These are phyloP conservation scores for Autographa gamma DNA, from an alignment of 2,888 invertebrate species.

Conservation along the genomic window DNA sequence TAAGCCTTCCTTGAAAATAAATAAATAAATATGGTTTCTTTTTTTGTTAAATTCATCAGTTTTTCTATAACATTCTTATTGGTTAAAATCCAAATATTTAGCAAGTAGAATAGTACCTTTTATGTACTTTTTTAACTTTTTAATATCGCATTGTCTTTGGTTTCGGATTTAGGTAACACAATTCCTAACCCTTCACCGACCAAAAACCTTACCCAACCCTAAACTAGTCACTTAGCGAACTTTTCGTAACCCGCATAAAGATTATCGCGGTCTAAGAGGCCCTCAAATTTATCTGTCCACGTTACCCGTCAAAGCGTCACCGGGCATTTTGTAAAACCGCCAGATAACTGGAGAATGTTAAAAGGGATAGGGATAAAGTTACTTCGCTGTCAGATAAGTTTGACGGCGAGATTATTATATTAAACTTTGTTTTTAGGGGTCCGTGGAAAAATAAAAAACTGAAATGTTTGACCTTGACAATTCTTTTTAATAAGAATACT, in stretches of 20 bases:
- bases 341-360: conserved; percentile 50
- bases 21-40: no score
- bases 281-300: conserved; percentile 46
- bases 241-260: conserved; percentile 50
- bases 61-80: no score
- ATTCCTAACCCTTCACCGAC: not conserved
- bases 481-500: no score
- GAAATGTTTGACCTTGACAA: not conserved
- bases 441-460: not conserved
- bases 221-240: conserved; percentile 31
- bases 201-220: conserved; percentile 10
- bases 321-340: conserved; percentile 47
- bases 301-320: conserved; percentile 40
- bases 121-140: no score
- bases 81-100: no score
- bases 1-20: no score
- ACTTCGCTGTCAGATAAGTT: conserved; percentile 31
- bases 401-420: conserved; percentile 43
- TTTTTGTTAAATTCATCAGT: no score
- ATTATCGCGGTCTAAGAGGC: conserved; percentile 36
- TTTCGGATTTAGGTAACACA: no score
- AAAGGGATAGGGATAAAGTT: conserved; percentile 47
- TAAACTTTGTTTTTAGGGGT: conserved; percentile 17
- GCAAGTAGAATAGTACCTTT: no score
- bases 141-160: no score